A percentile compares a stretch with the other conserved stretches of the same genome.
These are phyloP conservation scores for Balearica regulorum DNA, from an alignment of 2,797 vertebrate genomes.

Conservation along the genomic window DNA sequence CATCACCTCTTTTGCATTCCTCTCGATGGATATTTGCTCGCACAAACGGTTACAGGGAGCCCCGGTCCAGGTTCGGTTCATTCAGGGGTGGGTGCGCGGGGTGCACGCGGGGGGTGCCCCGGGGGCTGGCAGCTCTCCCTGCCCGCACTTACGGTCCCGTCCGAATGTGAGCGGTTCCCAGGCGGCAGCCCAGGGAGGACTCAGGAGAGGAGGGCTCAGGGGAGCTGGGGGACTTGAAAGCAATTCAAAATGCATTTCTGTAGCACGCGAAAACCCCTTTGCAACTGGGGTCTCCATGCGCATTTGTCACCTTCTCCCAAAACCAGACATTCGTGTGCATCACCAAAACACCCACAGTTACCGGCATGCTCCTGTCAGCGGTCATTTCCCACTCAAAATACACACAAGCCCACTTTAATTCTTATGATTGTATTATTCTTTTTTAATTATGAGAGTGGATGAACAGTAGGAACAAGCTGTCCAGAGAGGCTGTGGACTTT, in stretches of 20 bases:
- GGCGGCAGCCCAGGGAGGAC: not conserved
- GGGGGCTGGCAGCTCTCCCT: not conserved
- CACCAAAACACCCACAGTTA: not conserved
- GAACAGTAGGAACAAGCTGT: not conserved
- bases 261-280: not conserved
- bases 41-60: not conserved
- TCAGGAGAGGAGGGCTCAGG: not conserved
- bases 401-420: not conserved
- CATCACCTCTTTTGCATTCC: too few relatives aligned
- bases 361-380: fast-evolving
- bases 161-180: fast-evolving
- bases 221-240: not conserved
- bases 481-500: not conserved
- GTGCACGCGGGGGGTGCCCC: not conserved
- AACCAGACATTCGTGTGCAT: not conserved
- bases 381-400: not conserved
- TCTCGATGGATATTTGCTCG: not conserved
- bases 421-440: not conserved
- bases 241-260: not conserved
- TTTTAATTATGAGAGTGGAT: not conserved
- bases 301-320: not conserved
- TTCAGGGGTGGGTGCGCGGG: not conserved
- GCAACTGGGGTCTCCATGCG: fast-evolving
- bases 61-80: too few relatives aligned
- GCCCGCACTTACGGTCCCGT: not conserved